Evolutionary conservation across 2,113 vertebrate genomes (phyloP).

Genomic region (Eidolon helvum): DNA sequence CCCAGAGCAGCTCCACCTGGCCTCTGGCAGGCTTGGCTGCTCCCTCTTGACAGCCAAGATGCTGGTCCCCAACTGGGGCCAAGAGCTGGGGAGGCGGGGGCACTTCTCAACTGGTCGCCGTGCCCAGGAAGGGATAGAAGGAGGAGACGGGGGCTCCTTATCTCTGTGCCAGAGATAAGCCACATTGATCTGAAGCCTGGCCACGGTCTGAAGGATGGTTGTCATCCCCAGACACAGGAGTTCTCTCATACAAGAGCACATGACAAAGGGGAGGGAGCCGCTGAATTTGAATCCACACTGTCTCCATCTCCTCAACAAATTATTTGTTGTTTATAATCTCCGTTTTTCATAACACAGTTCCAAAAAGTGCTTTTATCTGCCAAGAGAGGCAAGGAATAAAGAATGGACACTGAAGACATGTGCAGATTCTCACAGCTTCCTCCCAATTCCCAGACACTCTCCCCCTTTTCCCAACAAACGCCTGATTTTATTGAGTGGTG

Average conservation of each 20-base stretch:
- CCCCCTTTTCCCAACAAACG: neutral
- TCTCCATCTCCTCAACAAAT: neutral
- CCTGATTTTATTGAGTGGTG: neutral
- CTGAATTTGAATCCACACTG: neutral
- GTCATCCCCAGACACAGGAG: neutral
- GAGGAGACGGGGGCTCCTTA: neutral
- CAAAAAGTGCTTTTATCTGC: neutral
- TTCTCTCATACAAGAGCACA: neutral
- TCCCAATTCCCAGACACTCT: neutral
- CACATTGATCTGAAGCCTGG: neutral
- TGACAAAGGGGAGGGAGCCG: neutral
- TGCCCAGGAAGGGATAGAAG: neutral
- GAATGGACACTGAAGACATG: rapidly evolving
- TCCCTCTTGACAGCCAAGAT: neutral
- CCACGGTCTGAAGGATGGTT: neutral
- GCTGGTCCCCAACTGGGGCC: neutral
- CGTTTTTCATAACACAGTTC: neutral
- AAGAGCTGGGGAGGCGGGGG: neutral
- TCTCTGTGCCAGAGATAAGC: neutral
- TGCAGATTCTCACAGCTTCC: neutral
- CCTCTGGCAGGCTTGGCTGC: too few species aligned
- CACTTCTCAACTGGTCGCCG: neutral
- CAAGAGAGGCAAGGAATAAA: neutral
- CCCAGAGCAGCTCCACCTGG: neutral
- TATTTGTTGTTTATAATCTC: neutral